Evolutionary conservation across 2,797 vertebrate genomes (phyloP).

Genomic region (Avahi laniger): DNA sequence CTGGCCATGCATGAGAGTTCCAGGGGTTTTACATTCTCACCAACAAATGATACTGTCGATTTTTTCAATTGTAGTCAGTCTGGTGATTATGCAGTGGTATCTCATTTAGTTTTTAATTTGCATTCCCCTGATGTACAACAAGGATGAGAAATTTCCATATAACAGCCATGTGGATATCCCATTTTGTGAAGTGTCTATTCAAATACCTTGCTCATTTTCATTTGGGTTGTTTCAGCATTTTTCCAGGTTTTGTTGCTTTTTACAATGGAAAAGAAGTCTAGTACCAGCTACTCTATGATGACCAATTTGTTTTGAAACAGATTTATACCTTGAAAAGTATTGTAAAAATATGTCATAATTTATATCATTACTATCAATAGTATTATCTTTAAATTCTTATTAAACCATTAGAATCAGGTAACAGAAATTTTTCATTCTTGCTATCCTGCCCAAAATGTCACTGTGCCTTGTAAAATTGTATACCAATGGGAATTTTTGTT

Average conservation of each 20-base stretch:
- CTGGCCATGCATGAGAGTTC: neutral
- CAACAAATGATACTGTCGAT: neutral
- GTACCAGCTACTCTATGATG: neutral
- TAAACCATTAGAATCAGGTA: neutral
- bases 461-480: neutral
- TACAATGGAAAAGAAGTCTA: neutral
- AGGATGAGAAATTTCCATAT: neutral
- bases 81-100: neutral
- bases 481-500: neutral
- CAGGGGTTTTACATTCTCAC: neutral
- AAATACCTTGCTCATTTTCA: neutral
- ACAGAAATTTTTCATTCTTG: neutral
- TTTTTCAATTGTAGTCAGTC: neutral
- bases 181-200: neutral
- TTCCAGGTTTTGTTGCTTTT: neutral
- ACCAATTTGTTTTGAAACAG: neutral
- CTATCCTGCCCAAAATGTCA: neutral
- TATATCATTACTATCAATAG: neutral
- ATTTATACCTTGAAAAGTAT: neutral
- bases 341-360: neutral
- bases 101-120: neutral
- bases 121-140: neutral
- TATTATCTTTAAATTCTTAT: neutral
- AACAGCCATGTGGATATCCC: neutral
- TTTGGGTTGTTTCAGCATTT: neutral